Conservation (phyloP, 2,888 invertebrate species). For the Ochropacha duplaris region DNA sequence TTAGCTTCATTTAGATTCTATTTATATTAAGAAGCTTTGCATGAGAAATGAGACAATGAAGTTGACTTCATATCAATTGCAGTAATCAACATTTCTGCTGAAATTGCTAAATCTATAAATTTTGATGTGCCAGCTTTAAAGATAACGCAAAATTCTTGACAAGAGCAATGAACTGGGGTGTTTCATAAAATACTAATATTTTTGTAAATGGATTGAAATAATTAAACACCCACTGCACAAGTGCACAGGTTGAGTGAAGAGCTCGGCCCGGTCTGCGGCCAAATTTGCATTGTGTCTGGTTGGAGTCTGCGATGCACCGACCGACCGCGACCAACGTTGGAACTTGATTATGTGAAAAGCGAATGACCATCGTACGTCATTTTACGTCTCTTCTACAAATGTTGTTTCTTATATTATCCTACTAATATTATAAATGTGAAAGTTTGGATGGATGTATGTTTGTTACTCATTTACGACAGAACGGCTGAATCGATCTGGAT, state of each 20-base stretch:
- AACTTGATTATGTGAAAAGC: background rate
- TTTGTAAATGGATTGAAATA: slow-evolving; percentile 31
- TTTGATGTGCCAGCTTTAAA: too few species aligned
- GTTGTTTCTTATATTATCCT: too few species aligned
- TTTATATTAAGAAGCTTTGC: background rate
- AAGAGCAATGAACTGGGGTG: slow-evolving; percentile 21
- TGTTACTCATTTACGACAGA: too few species aligned
- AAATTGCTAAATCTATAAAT: too few species aligned
- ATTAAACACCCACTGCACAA: slow-evolving; percentile 26
- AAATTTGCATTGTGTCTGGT: too few species aligned
- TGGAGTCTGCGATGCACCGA: slow-evolving; percentile 23
- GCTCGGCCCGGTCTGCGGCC: slow-evolving; percentile 11
- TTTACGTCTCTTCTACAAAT: too few species aligned
- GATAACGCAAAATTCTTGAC: background rate
- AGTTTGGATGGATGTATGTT: too few species aligned
- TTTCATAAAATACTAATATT: slow-evolving; percentile 27
- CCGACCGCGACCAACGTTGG: slow-evolving; percentile 9
- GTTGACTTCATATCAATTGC: too few species aligned
- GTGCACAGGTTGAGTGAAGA: slow-evolving; percentile 13
- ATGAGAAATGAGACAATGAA: background rate
- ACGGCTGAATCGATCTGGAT: too few species aligned
- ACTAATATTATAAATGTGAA: too few species aligned
- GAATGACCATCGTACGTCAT: background rate
- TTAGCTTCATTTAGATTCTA: background rate
- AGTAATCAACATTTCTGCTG: background rate